Base-by-base conservation (phyloP, 2,113 vertebrate genomes). In the Noctilio leporinus region DNA sequence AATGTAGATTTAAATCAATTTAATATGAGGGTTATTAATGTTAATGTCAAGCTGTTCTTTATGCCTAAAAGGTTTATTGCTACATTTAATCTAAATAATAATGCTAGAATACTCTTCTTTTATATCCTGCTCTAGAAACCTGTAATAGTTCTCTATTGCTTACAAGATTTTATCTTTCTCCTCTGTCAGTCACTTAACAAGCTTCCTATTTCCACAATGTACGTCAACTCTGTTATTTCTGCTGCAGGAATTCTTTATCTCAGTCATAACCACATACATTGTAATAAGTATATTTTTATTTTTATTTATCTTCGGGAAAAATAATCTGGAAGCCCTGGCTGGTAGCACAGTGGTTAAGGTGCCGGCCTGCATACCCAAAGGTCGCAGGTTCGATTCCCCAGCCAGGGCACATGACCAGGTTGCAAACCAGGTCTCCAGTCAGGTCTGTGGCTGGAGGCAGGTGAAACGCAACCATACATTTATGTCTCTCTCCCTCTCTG, bases 231-330 rank as follows among this genome's bases (percentile, higher is more conserved):
- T 84, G 7, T 87, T 82, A 35, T 65, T 95, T 95, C 28, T 86
- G 33, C 47, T 64, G 22, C 19, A 83, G 5, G 10, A 91, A 86
- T 22, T 94, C 43, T 76, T 76, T 28, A 16, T 87, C 6, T 95
- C 55, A 77, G 19, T 88, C 26, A 35, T 59, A 78, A 65, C 38
- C 26, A 73, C 55, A 86, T 53, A 86, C 6, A 45, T 45, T 70
- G 15, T 85, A 72, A 59, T 93, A 72, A 83, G 5, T 86, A 1
- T 53, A 24, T 51, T 91, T 96, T 95, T 94, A 51, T 33, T 73
- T 76, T 93, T 96, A 26, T 94, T 89, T 96, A 7, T 87, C 28
- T 70, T 95, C 16, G 57, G 51, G 47, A 62, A 64, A 86, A 84
- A 89, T n/a, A n/a, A n/a, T n/a, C n/a, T n/a, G n/a, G n/a, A n/a